Conservation (phyloP, 2,113 vertebrate species). For the Chamaea fasciata region DNA sequence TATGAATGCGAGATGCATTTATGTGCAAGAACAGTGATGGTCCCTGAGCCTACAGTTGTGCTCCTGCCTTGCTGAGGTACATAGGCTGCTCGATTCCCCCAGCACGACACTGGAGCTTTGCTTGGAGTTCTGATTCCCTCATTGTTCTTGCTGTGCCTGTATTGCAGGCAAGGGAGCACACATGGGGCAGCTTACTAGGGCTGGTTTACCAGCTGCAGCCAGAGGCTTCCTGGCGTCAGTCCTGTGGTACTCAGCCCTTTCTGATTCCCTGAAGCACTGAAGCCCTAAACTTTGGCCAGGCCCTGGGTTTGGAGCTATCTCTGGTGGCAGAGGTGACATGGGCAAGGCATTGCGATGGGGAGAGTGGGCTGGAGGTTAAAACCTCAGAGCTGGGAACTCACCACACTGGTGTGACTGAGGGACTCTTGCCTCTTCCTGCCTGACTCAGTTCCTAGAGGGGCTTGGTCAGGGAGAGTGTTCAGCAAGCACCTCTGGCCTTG, state of each 20-base stretch:
- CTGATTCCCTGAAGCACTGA: neutral
- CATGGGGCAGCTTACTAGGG: neutral
- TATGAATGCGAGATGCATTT: neutral
- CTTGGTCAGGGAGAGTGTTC: neutral
- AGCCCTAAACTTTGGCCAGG: neutral
- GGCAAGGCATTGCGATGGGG: rapidly evolving
- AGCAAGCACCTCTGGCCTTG: neutral
- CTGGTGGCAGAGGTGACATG: neutral
- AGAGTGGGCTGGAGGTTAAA: neutral
- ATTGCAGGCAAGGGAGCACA: neutral
- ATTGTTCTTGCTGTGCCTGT: neutral
- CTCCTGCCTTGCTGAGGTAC: neutral
- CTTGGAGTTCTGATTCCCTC: neutral
- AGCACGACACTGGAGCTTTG: neutral
- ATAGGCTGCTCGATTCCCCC: neutral
- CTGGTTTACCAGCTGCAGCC: neutral
- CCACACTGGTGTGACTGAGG: neutral
- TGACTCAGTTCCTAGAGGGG: neutral
- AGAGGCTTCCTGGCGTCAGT: neutral
- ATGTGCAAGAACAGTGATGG: neutral
- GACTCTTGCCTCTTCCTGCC: neutral
- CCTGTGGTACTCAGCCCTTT: neutral
- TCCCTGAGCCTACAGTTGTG: neutral
- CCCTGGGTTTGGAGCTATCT: neutral
- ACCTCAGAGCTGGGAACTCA: rapidly evolving